Percentiles rank a stretch among this genome's conserved stretches.
Conservation (phyloP, 2,113 vertebrate species). For the Forbesichthys papilliferus region DNA sequence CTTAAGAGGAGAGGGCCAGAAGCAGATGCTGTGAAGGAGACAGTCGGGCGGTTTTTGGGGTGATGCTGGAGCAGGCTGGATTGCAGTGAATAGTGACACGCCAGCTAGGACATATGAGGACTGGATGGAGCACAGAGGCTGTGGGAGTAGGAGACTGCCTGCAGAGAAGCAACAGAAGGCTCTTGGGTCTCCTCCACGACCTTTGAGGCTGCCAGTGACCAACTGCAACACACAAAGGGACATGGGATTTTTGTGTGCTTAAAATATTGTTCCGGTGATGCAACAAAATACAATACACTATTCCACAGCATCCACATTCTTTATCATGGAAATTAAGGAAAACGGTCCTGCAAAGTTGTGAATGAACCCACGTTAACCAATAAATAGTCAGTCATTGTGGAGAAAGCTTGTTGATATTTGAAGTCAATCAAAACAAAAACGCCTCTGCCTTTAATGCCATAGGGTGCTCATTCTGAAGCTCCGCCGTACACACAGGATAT, state of each 20-base stretch:
- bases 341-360: neutral
- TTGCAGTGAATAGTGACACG: slow-evolving; percentile 12
- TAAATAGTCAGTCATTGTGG: neutral
- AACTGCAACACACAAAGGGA: slow-evolving; percentile 43
- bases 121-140: slow-evolving; percentile 9
- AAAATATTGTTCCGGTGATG: neutral
- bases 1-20: slow-evolving; percentile 16
- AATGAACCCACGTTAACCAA: neutral
- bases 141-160: slow-evolving; percentile 40
- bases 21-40: slow-evolving; percentile 17
- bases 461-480: no score
- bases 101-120: slow-evolving; percentile 20
- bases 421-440: neutral
- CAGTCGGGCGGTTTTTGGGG: slow-evolving; percentile 16
- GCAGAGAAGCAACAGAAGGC: slow-evolving; percentile 27
- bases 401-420: neutral
- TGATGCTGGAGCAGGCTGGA: neutral
- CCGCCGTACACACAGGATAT: no score
- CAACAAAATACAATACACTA: neutral
- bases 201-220: slow-evolving; percentile 18
- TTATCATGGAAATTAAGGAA: neutral
- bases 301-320: neutral
- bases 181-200: slow-evolving; percentile 43
- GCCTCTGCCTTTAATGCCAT: no score
- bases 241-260: neutral